Percentiles rank a stretch among this genome's conserved stretches.
These are phyloP conservation scores for Omphaloscelis lunosa DNA, from an alignment of 2,888 invertebrate genomes.

Conservation along the genomic window DNA sequence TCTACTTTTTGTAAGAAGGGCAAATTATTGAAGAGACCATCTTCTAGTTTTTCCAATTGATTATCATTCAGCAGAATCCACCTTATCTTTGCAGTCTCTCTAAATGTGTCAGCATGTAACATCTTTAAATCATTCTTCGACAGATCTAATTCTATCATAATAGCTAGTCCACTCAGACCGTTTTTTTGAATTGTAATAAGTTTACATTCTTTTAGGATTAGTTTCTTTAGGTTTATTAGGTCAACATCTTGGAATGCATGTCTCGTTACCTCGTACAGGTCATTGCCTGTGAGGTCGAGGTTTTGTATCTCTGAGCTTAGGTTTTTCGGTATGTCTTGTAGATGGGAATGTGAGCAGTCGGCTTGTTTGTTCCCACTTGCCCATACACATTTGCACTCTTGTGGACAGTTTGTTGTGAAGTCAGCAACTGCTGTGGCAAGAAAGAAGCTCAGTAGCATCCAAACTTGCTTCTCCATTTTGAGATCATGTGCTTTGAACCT, in stretches of 20 bases:
- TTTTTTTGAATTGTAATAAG: constrained; percentile 93
- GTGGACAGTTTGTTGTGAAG: constrained; percentile 92
- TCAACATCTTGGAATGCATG: constrained; percentile 93
- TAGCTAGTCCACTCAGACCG: constrained; percentile 94
- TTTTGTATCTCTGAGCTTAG: constrained; percentile 94
- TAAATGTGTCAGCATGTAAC: constrained; percentile 93
- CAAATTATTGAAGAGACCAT: constrained; percentile 94
- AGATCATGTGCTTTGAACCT: constrained; percentile 72
- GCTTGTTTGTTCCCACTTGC: constrained; percentile 95
- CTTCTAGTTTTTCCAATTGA: constrained; percentile 93
- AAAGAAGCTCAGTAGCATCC: constrained; percentile 75
- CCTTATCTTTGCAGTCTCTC: constrained; percentile 93
- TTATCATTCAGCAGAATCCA: constrained; percentile 94
- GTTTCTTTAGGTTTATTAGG: constrained; percentile 95
- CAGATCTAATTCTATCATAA: constrained; percentile 96
- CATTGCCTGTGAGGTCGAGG: constrained; percentile 93
- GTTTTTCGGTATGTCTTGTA: constrained; percentile 93
- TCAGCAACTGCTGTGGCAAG: constrained; percentile 81
- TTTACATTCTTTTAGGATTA: constrained; percentile 94
- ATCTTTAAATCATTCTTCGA: constrained; percentile 93
- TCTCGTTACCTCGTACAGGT: constrained; percentile 92
- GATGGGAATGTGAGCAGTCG: constrained; percentile 93
- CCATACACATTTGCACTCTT: constrained; percentile 96
- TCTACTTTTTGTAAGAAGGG: constrained; percentile 94
- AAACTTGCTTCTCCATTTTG: constrained; percentile 81